Conservation (phyloP, 2,888 invertebrate genomes). For the Pyrgus malvae region DNA sequence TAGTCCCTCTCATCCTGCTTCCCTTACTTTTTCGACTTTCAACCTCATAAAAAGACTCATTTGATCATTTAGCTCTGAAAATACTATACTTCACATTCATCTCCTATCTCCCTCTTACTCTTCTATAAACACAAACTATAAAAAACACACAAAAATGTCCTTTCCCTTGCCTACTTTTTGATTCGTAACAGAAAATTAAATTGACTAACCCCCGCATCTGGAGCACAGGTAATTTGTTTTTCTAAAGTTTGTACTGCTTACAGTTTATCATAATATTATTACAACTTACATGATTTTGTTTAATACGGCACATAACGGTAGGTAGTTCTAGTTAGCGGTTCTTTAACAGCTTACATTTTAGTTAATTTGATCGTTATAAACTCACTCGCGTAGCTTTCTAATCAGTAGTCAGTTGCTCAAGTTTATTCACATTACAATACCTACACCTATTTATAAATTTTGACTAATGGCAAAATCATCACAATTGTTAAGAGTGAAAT, state of each 20-base stretch:
- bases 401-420: constrained; percentile 48
- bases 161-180: constrained; percentile 3
- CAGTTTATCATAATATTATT: constrained; percentile 37
- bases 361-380: constrained; percentile 34
- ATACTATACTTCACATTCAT: constrained; percentile 16
- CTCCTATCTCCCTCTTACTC: constrained; percentile 18
- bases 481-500: constrained; percentile 77
- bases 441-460: constrained; percentile 56
- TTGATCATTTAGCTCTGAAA: constrained; percentile 16
- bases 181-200: constrained; percentile 10
- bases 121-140: constrained; percentile 13
- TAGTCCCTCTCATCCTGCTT: constrained; percentile 40
- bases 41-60: constrained; percentile 27
- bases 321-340: constrained; percentile 30
- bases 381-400: constrained; percentile 51
- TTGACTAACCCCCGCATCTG: constrained; percentile 53
- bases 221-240: constrained; percentile 66
- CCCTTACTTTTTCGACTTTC: constrained; percentile 31
- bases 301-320: constrained; percentile 33
- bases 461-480: constrained; percentile 79
- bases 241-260: constrained; percentile 45
- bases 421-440: constrained; percentile 38
- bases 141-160: constrained; percentile 5
- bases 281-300: constrained; percentile 35
- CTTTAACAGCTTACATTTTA: constrained; percentile 36